Conservation (phyloP, 2,113 vertebrate genomes). For the Tachysurus fulvidraco region DNA sequence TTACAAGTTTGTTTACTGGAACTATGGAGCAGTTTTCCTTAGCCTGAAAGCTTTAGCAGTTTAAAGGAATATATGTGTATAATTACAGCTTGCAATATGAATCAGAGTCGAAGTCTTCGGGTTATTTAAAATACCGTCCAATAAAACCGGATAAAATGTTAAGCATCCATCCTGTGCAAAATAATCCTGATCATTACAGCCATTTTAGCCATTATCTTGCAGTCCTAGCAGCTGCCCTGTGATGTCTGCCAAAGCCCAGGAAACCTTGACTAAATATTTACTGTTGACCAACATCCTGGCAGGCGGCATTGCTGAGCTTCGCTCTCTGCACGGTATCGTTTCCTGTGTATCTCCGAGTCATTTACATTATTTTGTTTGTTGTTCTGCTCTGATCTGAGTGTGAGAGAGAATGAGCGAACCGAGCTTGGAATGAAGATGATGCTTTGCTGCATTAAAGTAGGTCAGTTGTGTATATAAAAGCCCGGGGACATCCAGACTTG, state of each 20-base stretch:
- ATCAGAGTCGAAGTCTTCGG: neutral
- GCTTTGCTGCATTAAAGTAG: conserved; percentile 71
- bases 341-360: neutral
- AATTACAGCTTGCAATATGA: too few species aligned
- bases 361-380: conserved; percentile 28
- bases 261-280: conserved; percentile 59
- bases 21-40: neutral
- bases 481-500: conserved; percentile 64
- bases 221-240: conserved; percentile 39
- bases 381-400: conserved; percentile 9
- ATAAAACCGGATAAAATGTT: neutral
- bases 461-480: conserved; percentile 70
- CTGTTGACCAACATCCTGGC: conserved; percentile 5
- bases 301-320: conserved; percentile 32
- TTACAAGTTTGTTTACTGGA: neutral
- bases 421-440: conserved; percentile 49
- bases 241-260: conserved; percentile 38
- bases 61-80: neutral
- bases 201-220: conserved; percentile 17
- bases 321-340: neutral
- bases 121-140: neutral
- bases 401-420: conserved; percentile 36
- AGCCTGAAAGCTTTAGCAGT: neutral
- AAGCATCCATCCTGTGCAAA: neutral
- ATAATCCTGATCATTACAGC: neutral